Evolutionary conservation across 2,113 vertebrate species (phyloP).

Genomic region (Amia ocellicauda): DNA sequence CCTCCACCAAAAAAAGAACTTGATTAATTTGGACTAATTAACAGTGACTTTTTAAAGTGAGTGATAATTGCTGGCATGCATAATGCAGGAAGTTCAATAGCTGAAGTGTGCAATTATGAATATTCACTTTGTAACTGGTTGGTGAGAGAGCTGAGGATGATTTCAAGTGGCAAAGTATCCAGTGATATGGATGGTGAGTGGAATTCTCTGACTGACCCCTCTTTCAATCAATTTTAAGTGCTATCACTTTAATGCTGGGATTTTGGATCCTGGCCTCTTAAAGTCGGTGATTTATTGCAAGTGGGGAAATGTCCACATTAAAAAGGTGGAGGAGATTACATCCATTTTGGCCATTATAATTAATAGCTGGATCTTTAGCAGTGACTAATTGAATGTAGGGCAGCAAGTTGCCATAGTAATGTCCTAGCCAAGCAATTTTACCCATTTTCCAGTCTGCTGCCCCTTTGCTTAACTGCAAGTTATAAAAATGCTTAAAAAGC

Average conservation of each 20-base stretch:
- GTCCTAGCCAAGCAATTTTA: conserved; percentile 70
- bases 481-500: conserved; percentile 73
- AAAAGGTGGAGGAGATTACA: conserved; percentile 61
- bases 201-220: conserved; percentile 39
- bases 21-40: conserved; percentile 64
- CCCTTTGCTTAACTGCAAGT: conserved; percentile 60
- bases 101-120: conserved; percentile 60
- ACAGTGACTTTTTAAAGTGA: conserved; percentile 53
- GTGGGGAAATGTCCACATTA: conserved; percentile 56
- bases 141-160: conserved; percentile 54
- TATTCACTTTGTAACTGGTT: conserved; percentile 53
- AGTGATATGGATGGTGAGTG: conserved; percentile 53
- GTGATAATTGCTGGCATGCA: conserved; percentile 64
- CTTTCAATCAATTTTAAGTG: conserved; percentile 52
- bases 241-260: conserved; percentile 44
- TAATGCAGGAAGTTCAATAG: conserved; percentile 51
- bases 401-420: conserved; percentile 71
- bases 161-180: conserved; percentile 57
- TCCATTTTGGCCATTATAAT: conserved; percentile 70
- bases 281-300: conserved; percentile 66
- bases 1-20: conserved; percentile 41
- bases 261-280: conserved; percentile 44
- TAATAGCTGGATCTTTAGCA: conserved; percentile 70
- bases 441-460: conserved; percentile 74
- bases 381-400: conserved; percentile 68